These are phyloP conservation scores for Rhagophthalmus giganteus DNA, from an alignment of 2,888 invertebrate genomes.

Conservation along the genomic window DNA sequence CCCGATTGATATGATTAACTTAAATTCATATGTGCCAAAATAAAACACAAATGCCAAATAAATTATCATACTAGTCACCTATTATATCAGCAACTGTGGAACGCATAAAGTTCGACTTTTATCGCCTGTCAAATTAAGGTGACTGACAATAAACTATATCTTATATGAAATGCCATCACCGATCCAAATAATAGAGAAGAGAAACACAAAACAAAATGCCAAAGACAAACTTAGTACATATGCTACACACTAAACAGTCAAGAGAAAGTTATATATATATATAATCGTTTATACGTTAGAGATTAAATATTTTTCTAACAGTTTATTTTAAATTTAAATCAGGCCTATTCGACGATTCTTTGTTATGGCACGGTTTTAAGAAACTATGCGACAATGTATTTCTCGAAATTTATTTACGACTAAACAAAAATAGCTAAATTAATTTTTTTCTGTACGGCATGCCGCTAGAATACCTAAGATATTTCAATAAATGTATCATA, in stretches of 20 bases:
- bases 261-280: too few species aligned
- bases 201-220: conserved; percentile 13
- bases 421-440: conserved; percentile 2
- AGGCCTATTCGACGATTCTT: conserved; percentile 8
- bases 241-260: too few species aligned
- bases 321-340: conserved; percentile 21
- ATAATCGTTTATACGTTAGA: too few species aligned
- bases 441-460: neutral
- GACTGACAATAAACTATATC: conserved; percentile 51
- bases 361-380: conserved; percentile 29
- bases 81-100: conserved; percentile 18
- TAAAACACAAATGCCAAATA: conserved; percentile 18
- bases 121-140: too few species aligned
- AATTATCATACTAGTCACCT: conserved; percentile 29
- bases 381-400: conserved; percentile 24
- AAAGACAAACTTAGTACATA: conserved; percentile 23
- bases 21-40: conserved; percentile 16
- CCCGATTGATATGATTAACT: neutral
- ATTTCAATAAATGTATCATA: conserved; percentile 51
- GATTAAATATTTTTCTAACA: conserved; percentile 23
- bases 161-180: conserved; percentile 17
- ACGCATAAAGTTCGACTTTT: conserved; percentile 15
- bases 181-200: conserved; percentile 4
- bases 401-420: conserved; percentile 18
- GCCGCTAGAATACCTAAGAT: conserved; percentile 26